phyloP scores from a whole-genome alignment of 2,113 vertebrate genomes.

The Campylomormyrus tamandua region DNA sequence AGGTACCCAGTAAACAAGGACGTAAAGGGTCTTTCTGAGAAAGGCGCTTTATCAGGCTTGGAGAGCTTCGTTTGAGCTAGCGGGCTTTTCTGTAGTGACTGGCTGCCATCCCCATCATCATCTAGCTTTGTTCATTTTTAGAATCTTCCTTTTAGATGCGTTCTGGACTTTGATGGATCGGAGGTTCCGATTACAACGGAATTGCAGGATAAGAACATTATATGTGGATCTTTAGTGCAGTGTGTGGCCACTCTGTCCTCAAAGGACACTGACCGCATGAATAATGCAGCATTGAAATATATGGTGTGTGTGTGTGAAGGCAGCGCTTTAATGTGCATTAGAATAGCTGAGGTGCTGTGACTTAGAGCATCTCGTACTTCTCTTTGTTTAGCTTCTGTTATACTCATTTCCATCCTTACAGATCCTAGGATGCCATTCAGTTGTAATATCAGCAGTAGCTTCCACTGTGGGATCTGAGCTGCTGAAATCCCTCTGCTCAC shows the following conservation, averaged over 20 bases:
- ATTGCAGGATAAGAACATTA: not conserved
- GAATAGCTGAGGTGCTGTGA: not conserved
- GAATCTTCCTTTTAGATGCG: not conserved
- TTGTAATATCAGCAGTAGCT: not conserved
- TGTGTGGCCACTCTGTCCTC: not conserved
- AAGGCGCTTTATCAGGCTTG: constrained; percentile 62
- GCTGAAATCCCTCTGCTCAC: not conserved
- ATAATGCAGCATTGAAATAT: not conserved
- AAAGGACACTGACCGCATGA: not conserved
- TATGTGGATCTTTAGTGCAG: not conserved
- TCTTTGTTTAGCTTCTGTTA: not conserved
- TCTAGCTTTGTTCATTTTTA: not conserved
- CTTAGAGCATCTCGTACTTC: not conserved
- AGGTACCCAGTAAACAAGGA: constrained; percentile 72
- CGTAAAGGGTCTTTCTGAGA: constrained; percentile 61
- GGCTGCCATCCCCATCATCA: not conserved
- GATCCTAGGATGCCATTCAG: not conserved
- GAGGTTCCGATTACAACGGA: not conserved
- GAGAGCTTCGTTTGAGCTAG: not conserved
- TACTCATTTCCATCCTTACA: not conserved
- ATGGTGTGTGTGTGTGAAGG: not conserved
- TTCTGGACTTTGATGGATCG: not conserved
- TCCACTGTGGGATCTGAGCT: not conserved
- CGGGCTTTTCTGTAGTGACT: not conserved
- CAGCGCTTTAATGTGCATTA: not conserved